These are phyloP conservation scores for Biston betularia DNA, from an alignment of 2,888 invertebrate genomes.

Conservation along the genomic window DNA sequence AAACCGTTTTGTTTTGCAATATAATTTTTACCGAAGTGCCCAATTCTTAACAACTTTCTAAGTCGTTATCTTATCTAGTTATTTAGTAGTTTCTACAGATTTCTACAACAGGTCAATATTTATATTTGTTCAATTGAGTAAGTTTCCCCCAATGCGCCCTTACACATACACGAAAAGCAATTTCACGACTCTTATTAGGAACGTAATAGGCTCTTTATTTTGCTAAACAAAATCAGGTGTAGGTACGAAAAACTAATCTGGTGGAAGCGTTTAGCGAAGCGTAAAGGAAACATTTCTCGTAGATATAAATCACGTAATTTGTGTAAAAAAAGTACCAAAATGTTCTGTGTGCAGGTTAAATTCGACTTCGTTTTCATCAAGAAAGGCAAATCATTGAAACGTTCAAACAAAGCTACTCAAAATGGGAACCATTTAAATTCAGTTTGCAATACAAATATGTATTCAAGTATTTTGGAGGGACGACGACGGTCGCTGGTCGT, in stretches of 20 bases:
- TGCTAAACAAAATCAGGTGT: conserved; percentile 35
- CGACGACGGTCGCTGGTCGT: conserved; percentile 10
- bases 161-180: conserved; percentile 41
- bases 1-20: neutral
- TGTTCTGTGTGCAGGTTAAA: conserved; percentile 2
- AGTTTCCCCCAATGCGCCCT: conserved; percentile 30
- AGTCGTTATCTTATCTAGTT: conserved; percentile 1
- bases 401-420: conserved; percentile 28
- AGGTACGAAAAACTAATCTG: conserved; percentile 25
- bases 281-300: neutral
- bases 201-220: conserved; percentile 41
- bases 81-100: conserved; percentile 3
- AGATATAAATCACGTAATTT: neutral
- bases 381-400: conserved; percentile 48
- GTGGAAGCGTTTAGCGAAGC: conserved; percentile 10
- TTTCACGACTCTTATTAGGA: conserved; percentile 41
- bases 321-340: neutral
- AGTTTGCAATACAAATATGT: conserved; percentile 29
- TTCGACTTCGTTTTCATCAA: conserved; percentile 21
- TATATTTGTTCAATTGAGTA: conserved; percentile 26
- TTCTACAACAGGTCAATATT: conserved; percentile 12
- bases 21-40: neutral
- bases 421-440: conserved; percentile 30
- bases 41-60: too few relatives aligned
- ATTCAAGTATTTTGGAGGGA: conserved; percentile 18